These are phyloP conservation scores for Iguana delicatissima DNA, from an alignment of 2,797 vertebrate species.

Conservation along the genomic window DNA sequence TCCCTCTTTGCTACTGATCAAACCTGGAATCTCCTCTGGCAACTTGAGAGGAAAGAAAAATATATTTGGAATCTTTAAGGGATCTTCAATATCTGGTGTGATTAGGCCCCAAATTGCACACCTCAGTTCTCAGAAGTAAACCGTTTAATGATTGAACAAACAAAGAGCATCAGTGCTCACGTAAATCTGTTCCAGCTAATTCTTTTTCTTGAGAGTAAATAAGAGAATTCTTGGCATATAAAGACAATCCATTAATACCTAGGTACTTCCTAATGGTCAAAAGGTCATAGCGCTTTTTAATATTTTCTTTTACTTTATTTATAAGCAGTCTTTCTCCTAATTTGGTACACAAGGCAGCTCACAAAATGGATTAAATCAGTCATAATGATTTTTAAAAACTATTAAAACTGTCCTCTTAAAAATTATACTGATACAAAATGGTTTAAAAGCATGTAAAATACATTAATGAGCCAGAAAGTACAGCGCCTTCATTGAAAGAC, in stretches of 20 bases:
- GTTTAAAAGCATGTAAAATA: no score
- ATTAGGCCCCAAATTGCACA: neutral
- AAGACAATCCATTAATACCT: neutral
- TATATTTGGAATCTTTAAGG: neutral
- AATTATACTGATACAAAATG: no score
- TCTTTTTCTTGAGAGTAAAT: constrained; percentile 24
- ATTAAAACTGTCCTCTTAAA: no score
- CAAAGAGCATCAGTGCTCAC: neutral
- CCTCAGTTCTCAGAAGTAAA: constrained; percentile 8
- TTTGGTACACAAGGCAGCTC: no score
- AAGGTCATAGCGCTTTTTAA: neutral
- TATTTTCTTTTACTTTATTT: no score
- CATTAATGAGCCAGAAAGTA: no score
- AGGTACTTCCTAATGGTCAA: constrained; percentile 7
- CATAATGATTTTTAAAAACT: no score
- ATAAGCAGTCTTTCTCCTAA: no score
- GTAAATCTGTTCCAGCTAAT: neutral
- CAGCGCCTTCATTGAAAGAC: no score
- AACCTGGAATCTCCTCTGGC: no score
- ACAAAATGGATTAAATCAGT: no score
- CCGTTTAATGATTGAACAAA: neutral
- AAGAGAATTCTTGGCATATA: neutral
- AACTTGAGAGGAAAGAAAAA: neutral
- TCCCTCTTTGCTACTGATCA: neutral
- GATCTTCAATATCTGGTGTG: neutral